Conservation (phyloP, 2,797 vertebrate species). For the Fratercula arctica region DNA sequence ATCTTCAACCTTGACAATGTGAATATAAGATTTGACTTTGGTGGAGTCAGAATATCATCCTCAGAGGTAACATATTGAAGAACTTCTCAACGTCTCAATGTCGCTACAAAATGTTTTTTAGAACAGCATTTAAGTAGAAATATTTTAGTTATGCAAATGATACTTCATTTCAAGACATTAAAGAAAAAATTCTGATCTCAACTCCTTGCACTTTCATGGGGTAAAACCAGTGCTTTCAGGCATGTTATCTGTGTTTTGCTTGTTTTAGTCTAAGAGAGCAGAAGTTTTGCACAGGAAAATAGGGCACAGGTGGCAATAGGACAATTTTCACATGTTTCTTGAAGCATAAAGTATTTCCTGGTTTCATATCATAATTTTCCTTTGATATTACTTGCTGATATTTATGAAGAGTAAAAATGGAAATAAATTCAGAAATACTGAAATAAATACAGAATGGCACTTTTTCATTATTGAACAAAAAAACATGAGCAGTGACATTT, state of each 20-base stretch:
- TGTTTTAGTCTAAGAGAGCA: neutral
- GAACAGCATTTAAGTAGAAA: neutral
- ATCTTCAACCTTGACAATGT: neutral
- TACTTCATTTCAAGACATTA: neutral
- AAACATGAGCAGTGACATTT: neutral
- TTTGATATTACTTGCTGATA: neutral
- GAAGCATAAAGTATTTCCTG: neutral
- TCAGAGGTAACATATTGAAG: neutral
- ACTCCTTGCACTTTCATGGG: neutral
- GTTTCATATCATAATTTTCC: neutral
- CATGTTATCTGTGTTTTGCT: neutral
- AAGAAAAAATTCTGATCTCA: neutral
- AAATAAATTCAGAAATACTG: neutral
- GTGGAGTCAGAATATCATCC: neutral
- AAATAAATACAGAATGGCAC: neutral
- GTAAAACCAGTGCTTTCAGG: neutral
- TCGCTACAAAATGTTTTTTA: neutral
- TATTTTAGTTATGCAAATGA: constrained; percentile 38
- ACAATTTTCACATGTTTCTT: neutral
- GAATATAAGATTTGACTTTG: neutral
- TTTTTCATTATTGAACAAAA: neutral
- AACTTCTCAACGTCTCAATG: neutral
- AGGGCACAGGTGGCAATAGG: neutral
- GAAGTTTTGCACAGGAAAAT: neutral
- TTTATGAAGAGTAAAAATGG: neutral